phyloP scores from a whole-genome alignment of 2,888 invertebrate genomes.

The Campoletis raptor region DNA sequence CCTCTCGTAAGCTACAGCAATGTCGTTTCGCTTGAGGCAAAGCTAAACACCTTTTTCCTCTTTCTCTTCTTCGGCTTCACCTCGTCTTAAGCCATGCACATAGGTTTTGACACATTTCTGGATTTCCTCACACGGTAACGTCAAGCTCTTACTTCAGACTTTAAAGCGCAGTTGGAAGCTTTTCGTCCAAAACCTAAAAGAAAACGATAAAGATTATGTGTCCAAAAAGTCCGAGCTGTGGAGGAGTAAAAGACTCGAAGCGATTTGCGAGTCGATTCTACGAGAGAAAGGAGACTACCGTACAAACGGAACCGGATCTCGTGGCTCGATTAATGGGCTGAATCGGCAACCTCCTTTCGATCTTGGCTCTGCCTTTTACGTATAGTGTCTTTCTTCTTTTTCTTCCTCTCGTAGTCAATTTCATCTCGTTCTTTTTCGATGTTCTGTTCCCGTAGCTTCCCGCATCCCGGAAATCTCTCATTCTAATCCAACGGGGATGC shows the following conservation, averaged over 20 bases:
- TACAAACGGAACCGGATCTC: slow-evolving; percentile 9
- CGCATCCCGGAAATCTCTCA: slow-evolving; percentile 70
- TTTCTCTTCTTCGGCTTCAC: slow-evolving; percentile 12
- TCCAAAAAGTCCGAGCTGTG: neutral
- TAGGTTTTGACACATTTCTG: slow-evolving; percentile 9
- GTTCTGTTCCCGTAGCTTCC: slow-evolving; percentile 19
- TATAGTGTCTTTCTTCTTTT: neutral
- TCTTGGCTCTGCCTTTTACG: slow-evolving; percentile 10
- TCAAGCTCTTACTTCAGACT: neutral
- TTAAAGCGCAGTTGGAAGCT: neutral
- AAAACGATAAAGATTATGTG: slow-evolving; percentile 10
- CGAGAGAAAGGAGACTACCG: slow-evolving; percentile 12
- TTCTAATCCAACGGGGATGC: slow-evolving; percentile 73
- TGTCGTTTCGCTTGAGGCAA: slow-evolving; percentile 21
- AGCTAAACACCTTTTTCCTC: neutral
- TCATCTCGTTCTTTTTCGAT: slow-evolving; percentile 1
- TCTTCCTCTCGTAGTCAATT: neutral
- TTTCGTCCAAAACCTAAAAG: slow-evolving; percentile 2
- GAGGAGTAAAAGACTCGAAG: slow-evolving; percentile 1
- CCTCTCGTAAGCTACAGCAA: slow-evolving; percentile 36
- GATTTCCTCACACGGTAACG: slow-evolving; percentile 5
- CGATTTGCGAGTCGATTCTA: slow-evolving; percentile 15
- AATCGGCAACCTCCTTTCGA: slow-evolving; percentile 28
- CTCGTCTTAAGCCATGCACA: slow-evolving; percentile 2
- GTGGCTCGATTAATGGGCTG: slow-evolving; percentile 43